Evolutionary conservation across 2,797 vertebrate species (phyloP), one percentile per base, ranked within the genome.

Genomic region (Zenarchopterus dispar): DNA sequence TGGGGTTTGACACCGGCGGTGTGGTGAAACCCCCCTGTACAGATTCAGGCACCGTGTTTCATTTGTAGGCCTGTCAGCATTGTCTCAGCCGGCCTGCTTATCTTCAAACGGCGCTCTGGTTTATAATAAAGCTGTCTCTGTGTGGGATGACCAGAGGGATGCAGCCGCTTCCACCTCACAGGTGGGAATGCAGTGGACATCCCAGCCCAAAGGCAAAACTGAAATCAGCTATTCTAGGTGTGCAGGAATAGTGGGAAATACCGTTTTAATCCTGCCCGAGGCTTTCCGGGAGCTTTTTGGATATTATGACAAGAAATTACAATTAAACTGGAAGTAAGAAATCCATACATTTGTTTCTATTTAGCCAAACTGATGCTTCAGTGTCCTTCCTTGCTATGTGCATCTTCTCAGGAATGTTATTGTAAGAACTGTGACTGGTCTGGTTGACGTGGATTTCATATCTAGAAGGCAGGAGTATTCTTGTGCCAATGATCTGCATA

Each of bases 71-170:
- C 49, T 76, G 80, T 71, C 66, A 43, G 59, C 31, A 50, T 44
- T 4, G 51, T 55, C 65, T 56, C 2, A 44, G 36, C 64, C 24
- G 15, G 61, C 19, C 58, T 62, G 66, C 65, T 77, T 68, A 65
- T 68, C 76, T 56, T 52, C 54, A 31, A 59, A 81, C 56, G 56
- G 73, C 75, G 77, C 74, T 81, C 78, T 22, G 66, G 72, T 66
- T 78, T 23, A 19, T 73, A 70, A 85, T 85, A 78, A 78, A 84
- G 62, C 62, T 53, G 66, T 70, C 54, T 42, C 43, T 56, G 44
- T 28, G 11, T 28, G 22, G 56, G 61, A 47, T 42, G 58, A 19
- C 59, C 43, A 51, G 66, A 62, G 45, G 21, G 56, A 77, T 47
- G 57, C 47, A 44, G 61, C 45, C 48, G 59, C 56, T 54, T 47